Base-by-base conservation (phyloP, 2,888 invertebrate species). In the Eupeodes latifasciatus region DNA sequence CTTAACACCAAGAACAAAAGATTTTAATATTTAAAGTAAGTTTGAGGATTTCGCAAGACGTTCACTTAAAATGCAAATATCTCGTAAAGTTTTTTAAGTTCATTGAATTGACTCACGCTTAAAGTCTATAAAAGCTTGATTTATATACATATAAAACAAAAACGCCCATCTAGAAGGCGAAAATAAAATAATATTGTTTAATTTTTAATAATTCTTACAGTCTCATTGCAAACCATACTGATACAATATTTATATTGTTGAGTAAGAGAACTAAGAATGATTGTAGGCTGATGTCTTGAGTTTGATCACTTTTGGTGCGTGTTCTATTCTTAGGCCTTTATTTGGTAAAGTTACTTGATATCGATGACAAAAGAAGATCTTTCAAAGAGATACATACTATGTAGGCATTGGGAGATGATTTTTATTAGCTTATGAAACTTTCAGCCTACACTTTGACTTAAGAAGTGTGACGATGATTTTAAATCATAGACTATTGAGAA, bases 321-420 rank as follows among this genome's bases (percentile, higher is more conserved):
- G 49, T 67, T 51, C 27, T 67, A 51, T 67, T 67, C 67, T 67
- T 51, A 67, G 51, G 51, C 67, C 67, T 67, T 51, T 67, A 67
- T 67, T 51, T 67, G 67, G 67, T 34, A 51, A 4, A 12, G 67
- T 47, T 47, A 10, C 10, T 67, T 49, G 51, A 67, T 51, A 34
- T 51, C 12, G 67, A 67, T 67, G 67, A 67, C 67, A 67, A 49
- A 51, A 51, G 67, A 67, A 67, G 34, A 34, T n/a, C 27, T 66
- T 12, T 9, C 1, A 40, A 27, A n/a, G 16, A 0, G 12, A 64
- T 14, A n/a, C n/a, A n/a, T n/a, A n/a, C n/a, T n/a, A 40, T 40
- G 6, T 40, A 7, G 40, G 40, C 40, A 66, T 27, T 51, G 66
- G n/a, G 34, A 53, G 69, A 53, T 69, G 66, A 49, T 53, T 10